Base-by-base conservation (phyloP, 2,797 vertebrate genomes). In the Setipinna tenuifilis region DNA sequence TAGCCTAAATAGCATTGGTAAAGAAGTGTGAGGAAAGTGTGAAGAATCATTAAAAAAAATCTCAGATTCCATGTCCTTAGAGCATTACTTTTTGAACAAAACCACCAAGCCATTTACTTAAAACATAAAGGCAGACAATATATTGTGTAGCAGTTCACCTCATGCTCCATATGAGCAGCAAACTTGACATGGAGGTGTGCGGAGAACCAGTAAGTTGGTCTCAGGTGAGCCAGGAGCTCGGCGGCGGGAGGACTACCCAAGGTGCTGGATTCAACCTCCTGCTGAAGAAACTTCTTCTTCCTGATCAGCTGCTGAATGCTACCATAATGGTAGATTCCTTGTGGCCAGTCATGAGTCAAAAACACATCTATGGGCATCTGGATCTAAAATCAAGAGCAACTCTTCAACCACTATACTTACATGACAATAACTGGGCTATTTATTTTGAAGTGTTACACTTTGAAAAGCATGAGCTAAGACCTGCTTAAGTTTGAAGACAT, bases 131-230 rank as follows among this genome's bases (percentile, higher is more conserved):
- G 58, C 11, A 19, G 3, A 50, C 48, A 50, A 50, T 50, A 12
- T 6, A 50, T 7, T 50, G 5, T 19, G 19, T 12, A 54, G 58
- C 19, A 19, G 31, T 21, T 78, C 2, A 99, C 98, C 95, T 93
- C 92, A 78, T 99, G 98, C 86, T 98, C 95, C 97, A 98, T 97
- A 17, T 98, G 89, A 21, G 98, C 98, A 84, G 98, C 98, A 90
- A 99, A 99, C 88, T 99, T 99, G 83, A 99, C 98, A 0, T 99
- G 98, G 21, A 99, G 96, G 84, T 99, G 98, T 3, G 98, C 98
- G 0, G 98, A 98, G 93, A 99, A 99, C 98, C 98, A 99, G 90
- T 97, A 99, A 19, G 91, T 93, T 12, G 98, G 98, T 89, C 98
- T 97, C 19, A 99, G 94, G 89, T 98, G 96, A 62, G 96, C 93